phyloP scores from a whole-genome alignment of 2,113 vertebrate species.

The Lophotis ruficrista region DNA sequence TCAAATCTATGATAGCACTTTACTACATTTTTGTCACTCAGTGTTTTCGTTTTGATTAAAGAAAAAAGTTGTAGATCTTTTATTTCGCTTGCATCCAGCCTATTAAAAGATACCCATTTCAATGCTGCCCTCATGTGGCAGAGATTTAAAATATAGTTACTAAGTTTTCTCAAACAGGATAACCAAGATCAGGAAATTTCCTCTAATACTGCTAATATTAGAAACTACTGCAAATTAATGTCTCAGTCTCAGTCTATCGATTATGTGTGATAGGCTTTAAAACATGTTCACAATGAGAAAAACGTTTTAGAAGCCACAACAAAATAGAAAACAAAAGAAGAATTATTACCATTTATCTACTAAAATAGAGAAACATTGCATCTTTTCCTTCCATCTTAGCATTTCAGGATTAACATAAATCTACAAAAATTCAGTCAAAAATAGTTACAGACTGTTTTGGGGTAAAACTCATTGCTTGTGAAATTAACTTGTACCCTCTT shows the following conservation, averaged over 20 bases:
- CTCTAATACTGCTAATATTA: not conserved
- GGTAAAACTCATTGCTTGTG: not conserved
- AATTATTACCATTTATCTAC: not conserved
- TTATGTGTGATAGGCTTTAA: not conserved
- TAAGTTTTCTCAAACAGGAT: not conserved
- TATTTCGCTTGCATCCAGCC: not conserved
- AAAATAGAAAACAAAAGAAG: not conserved
- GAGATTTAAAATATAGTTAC: not conserved
- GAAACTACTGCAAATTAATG: not conserved
- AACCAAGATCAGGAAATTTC: not conserved
- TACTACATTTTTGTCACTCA: not conserved
- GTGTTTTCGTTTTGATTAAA: not conserved
- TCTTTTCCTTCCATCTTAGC: not conserved
- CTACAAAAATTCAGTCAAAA: not conserved
- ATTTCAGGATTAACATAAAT: not conserved
- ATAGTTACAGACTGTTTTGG: not conserved
- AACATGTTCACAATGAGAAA: not conserved
- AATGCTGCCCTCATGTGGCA: slow-evolving; percentile 50
- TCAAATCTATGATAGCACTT: not conserved
- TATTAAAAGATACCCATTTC: not conserved
- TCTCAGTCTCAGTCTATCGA: not conserved
- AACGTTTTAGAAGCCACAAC: not conserved
- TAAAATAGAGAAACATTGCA: not conserved
- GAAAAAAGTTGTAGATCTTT: not conserved
- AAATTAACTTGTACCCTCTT: not conserved